Percentiles rank a stretch among this genome's conserved stretches.
These are phyloP conservation scores for Pipra filicauda DNA, from an alignment of 2,113 vertebrate species.

Conservation along the genomic window DNA sequence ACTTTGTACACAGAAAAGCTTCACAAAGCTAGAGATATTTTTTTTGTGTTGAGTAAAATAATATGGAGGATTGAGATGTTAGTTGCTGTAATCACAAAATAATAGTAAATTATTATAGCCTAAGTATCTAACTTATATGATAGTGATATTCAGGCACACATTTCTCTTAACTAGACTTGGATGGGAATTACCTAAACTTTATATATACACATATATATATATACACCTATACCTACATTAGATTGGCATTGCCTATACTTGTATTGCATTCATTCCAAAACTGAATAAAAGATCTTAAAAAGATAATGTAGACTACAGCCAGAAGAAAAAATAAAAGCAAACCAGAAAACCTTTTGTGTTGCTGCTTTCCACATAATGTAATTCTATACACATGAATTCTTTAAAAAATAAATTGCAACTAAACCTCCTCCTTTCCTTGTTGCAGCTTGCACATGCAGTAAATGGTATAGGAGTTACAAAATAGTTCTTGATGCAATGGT, in stretches of 20 bases:
- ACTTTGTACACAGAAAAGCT: neutral
- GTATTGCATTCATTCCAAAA: neutral
- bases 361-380: neutral
- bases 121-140: neutral
- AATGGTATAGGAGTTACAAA: neutral
- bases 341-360: neutral
- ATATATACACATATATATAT: no score
- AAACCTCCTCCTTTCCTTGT: slow-evolving; percentile 2
- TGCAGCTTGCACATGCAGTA: neutral
- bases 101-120: neutral
- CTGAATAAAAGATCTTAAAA: neutral
- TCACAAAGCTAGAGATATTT: neutral
- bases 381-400: neutral
- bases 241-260: neutral
- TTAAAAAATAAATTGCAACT: slow-evolving; percentile 12
- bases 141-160: accelerated
- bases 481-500: neutral
- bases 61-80: neutral
- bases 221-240: neutral
- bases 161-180: neutral
- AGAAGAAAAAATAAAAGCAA: neutral
- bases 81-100: neutral
- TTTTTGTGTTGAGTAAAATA: neutral
- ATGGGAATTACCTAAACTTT: neutral
- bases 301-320: neutral